Percentiles rank a stretch among this genome's conserved stretches.
These are phyloP conservation scores for Athalia rosae DNA, from an alignment of 2,888 invertebrate genomes.

Conservation along the genomic window DNA sequence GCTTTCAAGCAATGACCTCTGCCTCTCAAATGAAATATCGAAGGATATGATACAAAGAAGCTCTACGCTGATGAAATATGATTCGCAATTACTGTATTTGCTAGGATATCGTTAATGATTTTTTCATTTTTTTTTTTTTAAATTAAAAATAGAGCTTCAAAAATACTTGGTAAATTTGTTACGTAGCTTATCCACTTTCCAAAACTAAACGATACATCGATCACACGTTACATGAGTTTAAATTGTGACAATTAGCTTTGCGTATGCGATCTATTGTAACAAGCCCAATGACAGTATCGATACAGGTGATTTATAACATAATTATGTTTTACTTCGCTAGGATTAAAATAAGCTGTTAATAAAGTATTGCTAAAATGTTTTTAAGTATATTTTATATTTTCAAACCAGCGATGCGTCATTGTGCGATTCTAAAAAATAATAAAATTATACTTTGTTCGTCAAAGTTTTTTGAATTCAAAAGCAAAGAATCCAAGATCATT, in stretches of 20 bases:
- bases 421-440: conserved; percentile 27
- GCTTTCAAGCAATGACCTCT: conserved; percentile 22
- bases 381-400: not conserved
- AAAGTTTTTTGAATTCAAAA: too few relatives aligned
- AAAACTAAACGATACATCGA: not conserved
- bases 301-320: conserved; percentile 11
- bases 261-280: conserved; percentile 1
- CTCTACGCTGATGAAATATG: conserved; percentile 16
- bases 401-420: conserved; percentile 39
- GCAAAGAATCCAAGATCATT: not conserved
- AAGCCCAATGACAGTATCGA: conserved; percentile 7
- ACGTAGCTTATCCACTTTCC: too few relatives aligned
- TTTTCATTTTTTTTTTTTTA: too few relatives aligned
- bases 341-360: conserved; percentile 30
- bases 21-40: not conserved
- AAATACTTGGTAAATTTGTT: too few relatives aligned
- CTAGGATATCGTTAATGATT: not conserved
- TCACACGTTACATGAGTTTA: conserved; percentile 10
- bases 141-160: too few relatives aligned
- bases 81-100: conserved; percentile 8
- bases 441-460: too few relatives aligned
- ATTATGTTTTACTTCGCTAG: not conserved
- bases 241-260: conserved; percentile 15
- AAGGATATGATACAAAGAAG: conserved; percentile 21
- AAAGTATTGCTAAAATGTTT: conserved; percentile 17